A percentile compares a stretch with the other conserved stretches of the same genome.
These are phyloP conservation scores for Tetramorium alpestre DNA, from an alignment of 1,140 invertebrate species.

Conservation along the genomic window DNA sequence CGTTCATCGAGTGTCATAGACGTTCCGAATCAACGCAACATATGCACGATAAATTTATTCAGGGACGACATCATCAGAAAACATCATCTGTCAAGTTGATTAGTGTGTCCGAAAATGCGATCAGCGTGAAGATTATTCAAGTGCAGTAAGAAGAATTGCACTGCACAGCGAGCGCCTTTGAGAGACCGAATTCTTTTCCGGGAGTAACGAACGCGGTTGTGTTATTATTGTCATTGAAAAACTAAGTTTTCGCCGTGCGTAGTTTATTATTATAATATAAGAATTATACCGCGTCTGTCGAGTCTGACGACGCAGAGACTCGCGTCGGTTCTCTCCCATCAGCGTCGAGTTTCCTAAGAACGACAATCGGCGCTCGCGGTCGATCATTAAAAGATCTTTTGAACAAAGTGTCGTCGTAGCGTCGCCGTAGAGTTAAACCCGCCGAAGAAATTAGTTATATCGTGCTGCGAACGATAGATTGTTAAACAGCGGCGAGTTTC, in stretches of 20 bases:
- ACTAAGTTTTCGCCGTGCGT: slow-evolving; percentile 36
- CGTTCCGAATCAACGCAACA: slow-evolving; percentile 24
- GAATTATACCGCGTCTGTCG: slow-evolving; percentile 35
- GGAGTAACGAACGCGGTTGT: slow-evolving; percentile 17
- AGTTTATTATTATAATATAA: slow-evolving; percentile 43
- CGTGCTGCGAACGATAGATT: slow-evolving; percentile 19
- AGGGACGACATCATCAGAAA: slow-evolving; percentile 10
- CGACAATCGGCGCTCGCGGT: slow-evolving; percentile 20
- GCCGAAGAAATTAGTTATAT: neutral
- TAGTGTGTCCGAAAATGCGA: neutral
- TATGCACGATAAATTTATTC: slow-evolving; percentile 25
- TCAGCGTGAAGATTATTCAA: neutral
- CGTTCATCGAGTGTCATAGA: neutral
- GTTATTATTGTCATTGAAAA: slow-evolving; percentile 33
- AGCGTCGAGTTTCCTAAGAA: slow-evolving; percentile 33
- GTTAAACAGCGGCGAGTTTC: slow-evolving; percentile 21
- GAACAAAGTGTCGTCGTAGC: neutral
- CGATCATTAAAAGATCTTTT: slow-evolving; percentile 7
- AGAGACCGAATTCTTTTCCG: slow-evolving; percentile 6
- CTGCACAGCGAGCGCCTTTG: slow-evolving; percentile 23
- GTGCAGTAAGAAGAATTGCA: neutral
- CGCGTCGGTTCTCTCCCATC: slow-evolving; percentile 29
- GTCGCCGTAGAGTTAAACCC: neutral
- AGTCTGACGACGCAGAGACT: slow-evolving; percentile 21
- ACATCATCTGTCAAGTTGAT: neutral